Evolutionary conservation across 2,797 vertebrate genomes (phyloP).

Genomic region (Pantherophis vulpinus): DNA sequence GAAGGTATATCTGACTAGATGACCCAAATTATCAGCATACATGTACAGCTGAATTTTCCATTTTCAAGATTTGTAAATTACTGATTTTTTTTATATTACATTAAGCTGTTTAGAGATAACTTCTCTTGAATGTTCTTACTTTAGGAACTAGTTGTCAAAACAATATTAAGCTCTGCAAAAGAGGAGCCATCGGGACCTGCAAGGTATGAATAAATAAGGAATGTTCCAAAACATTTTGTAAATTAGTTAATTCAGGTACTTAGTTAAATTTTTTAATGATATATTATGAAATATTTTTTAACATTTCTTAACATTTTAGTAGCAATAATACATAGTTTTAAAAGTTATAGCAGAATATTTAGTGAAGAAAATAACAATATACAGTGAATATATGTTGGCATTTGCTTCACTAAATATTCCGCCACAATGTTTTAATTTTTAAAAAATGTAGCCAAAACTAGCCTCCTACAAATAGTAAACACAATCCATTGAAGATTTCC

Average conservation of each 20-base stretch:
- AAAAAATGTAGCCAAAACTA: neutral
- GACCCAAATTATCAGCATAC: neutral
- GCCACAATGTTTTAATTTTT: neutral
- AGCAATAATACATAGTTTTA: neutral
- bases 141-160: conserved; percentile 96
- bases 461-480: neutral
- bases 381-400: neutral
- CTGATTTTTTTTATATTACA: neutral
- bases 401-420: neutral
- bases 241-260: neutral
- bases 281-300: neutral
- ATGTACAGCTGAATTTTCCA: neutral
- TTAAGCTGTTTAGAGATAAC: neutral
- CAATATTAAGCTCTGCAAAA: conserved; percentile 90
- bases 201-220: conserved; percentile 73
- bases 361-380: neutral
- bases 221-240: neutral
- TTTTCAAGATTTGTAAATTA: neutral
- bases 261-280: neutral
- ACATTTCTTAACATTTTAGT: neutral
- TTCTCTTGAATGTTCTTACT: conserved; percentile 56
- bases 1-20: neutral
- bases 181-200: conserved; percentile 96
- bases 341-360: neutral
- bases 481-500: neutral